These are phyloP conservation scores for Oreochromis aureus DNA, from an alignment of 2,113 vertebrate genomes.

Conservation along the genomic window DNA sequence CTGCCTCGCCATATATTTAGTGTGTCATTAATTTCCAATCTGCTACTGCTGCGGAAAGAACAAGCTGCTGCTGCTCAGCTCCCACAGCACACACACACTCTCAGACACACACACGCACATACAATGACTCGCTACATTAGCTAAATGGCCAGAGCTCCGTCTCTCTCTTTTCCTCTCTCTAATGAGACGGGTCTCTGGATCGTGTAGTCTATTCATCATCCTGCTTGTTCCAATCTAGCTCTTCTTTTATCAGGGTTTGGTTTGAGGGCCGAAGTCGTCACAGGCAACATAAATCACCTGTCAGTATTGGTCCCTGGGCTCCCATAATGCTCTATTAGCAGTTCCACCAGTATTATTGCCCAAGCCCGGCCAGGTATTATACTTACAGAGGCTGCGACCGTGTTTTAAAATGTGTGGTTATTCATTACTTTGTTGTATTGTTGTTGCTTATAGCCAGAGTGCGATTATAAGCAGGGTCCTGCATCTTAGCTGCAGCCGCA, in stretches of 20 bases:
- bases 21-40: conserved; percentile 87
- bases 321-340: conserved; percentile 96
- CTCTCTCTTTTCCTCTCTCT: conserved; percentile 68
- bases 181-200: conserved; percentile 96
- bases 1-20: conserved; percentile 76
- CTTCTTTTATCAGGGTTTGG: conserved; percentile 93
- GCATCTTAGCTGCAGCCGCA: background rate
- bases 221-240: conserved; percentile 97
- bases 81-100: background rate
- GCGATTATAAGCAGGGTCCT: background rate
- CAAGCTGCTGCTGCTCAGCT: conserved; percentile 32
- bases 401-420: conserved; percentile 1
- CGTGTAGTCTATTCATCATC: conserved; percentile 97
- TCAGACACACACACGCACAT: conserved; percentile 37
- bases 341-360: conserved; percentile 77
- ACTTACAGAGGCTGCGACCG: background rate
- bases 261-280: conserved; percentile 92
- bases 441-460: background rate
- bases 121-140: conserved; percentile 96
- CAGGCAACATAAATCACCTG: conserved; percentile 92
- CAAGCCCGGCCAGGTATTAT: conserved; percentile 81
- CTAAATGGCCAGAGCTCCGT: conserved; percentile 78
- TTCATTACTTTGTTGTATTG: background rate
- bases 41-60: conserved; percentile 78
- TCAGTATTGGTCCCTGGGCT: conserved; percentile 70